Conservation (phyloP, 2,888 invertebrate species). For the Loripinus fragilis region DNA sequence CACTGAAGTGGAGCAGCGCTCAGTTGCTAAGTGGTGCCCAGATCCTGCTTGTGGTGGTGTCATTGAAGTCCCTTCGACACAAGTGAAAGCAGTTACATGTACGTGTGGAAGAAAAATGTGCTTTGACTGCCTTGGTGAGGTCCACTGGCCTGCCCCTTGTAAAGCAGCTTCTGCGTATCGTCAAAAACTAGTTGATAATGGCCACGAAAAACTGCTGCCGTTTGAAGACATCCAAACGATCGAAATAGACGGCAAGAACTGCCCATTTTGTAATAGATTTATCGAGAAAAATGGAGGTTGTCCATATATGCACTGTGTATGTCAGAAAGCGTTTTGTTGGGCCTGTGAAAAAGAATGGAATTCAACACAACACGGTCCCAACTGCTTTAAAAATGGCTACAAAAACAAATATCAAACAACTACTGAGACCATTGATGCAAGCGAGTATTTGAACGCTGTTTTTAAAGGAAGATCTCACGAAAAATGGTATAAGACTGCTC, state of each 20-base stretch:
- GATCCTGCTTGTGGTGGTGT: constrained; percentile 63
- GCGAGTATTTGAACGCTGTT: background rate
- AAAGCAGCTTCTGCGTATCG: constrained; percentile 47
- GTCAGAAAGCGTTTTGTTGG: constrained; percentile 67
- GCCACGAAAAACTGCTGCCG: constrained; percentile 44
- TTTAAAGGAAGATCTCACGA: background rate
- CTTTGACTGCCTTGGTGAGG: constrained; percentile 61
- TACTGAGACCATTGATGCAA: constrained; percentile 7
- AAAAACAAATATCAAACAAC: constrained; percentile 24
- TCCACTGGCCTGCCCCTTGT: constrained; percentile 71
- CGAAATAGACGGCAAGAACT: constrained; percentile 60
- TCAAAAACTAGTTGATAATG: constrained; percentile 46
- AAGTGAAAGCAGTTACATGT: constrained; percentile 50
- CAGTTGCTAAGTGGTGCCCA: constrained; percentile 65
- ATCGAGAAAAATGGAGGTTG: constrained; percentile 69
- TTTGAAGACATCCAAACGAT: constrained; percentile 25
- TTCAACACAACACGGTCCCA: background rate
- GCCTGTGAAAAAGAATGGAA: constrained; percentile 57
- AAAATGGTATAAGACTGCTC: constrained; percentile 52
- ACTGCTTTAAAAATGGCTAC: constrained; percentile 30
- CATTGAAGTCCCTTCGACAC: constrained; percentile 31
- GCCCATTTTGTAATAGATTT: constrained; percentile 65
- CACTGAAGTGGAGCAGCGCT: constrained; percentile 50
- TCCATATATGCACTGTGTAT: constrained; percentile 62
- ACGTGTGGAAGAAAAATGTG: constrained; percentile 63